phyloP scores from a whole-genome alignment of 2,888 invertebrate species.

The Drosophila peninsularis region DNA sequence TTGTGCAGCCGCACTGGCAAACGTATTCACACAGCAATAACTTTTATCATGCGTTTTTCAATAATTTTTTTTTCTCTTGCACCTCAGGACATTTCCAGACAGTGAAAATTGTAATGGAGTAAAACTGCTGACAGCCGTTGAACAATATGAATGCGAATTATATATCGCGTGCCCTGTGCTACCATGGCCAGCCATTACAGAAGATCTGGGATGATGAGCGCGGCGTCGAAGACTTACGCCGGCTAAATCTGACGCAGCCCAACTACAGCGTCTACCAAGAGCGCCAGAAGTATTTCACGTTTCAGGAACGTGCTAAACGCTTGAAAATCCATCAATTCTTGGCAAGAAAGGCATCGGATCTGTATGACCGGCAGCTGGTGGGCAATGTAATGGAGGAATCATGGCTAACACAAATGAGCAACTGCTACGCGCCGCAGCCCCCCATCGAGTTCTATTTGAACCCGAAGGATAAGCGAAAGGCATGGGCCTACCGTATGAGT shows the following conservation, averaged over 20 bases:
- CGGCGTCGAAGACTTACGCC: slow-evolving; percentile 90
- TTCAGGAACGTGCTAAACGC: slow-evolving; percentile 93
- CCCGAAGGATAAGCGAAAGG: slow-evolving; percentile 88
- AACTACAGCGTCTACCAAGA: slow-evolving; percentile 92
- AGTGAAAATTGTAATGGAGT: slow-evolving; percentile 35
- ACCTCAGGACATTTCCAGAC: slow-evolving; percentile 27
- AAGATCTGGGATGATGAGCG: slow-evolving; percentile 95
- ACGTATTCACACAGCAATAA: slow-evolving; percentile 9
- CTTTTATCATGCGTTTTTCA: slow-evolving; percentile 24
- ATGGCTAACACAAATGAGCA: slow-evolving; percentile 55
- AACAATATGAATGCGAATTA: slow-evolving; percentile 78
- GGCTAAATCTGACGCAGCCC: slow-evolving; percentile 87
- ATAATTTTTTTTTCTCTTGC: slow-evolving; percentile 11
- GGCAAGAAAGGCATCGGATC: slow-evolving; percentile 91
- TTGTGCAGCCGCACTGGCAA: not conserved
- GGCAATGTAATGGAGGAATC: slow-evolving; percentile 79
- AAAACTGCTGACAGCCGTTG: not conserved
- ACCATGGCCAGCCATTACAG: slow-evolving; percentile 94
- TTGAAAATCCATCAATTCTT: slow-evolving; percentile 94
- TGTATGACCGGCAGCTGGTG: slow-evolving; percentile 88
- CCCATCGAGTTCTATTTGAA: slow-evolving; percentile 90
- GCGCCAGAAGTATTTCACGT: slow-evolving; percentile 91
- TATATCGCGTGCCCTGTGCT: slow-evolving; percentile 90
- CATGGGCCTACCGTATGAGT: slow-evolving; percentile 91
- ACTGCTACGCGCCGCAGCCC: slow-evolving; percentile 86